Base-by-base conservation (phyloP, 2,797 vertebrate genomes). In the Rhynchonycteris naso region DNA sequence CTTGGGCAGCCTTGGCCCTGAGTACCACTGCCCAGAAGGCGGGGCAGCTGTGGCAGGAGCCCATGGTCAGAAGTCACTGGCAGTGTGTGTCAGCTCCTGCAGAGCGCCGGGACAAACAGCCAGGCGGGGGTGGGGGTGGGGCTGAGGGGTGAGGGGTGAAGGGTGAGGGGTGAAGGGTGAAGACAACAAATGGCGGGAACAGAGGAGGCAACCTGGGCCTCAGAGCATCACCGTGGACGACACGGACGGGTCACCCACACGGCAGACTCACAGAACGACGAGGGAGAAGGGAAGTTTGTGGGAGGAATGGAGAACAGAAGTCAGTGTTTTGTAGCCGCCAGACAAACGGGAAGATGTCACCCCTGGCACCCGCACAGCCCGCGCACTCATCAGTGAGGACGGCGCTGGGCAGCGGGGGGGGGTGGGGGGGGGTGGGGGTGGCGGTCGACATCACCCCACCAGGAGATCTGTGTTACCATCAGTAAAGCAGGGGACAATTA, bases 401-500 rank as follows among this genome's bases (percentile, higher is more conserved):
- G 35, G 10, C 1, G 0, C 52, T 15, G 0, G 4, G n/a, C 9
- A 13, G 47, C 15, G 43, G 43, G 1, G 79, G 11, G n/a, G n/a
- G n/a, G n/a, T n/a, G n/a, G n/a, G n/a, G n/a, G n/a, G n/a, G n/a
- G n/a, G n/a, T n/a, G n/a, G n/a, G n/a, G n/a, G n/a, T n/a, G n/a
- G 33, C 28, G 2, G 3, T 16, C 0, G 0, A 0, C 35, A 26
- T 30, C 63, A 1, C 54, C 14, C 4, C 13, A 15, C 50, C 22
- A 3, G 30, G 5, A 1, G 1, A 4, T 26, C 1, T 9, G 69
- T 3, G 0, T 28, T 3, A 2, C 1, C 9, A 14, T 2, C 22
- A 7, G 22, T 0, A 1, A 1, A 16, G 35, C 18, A 4, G 0
- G 2, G 33, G 59, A 33, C 24, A 30, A 16, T 0, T 0, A 0